Base-by-base conservation (phyloP, 2,113 vertebrate genomes). In the Lonchura striata region DNA sequence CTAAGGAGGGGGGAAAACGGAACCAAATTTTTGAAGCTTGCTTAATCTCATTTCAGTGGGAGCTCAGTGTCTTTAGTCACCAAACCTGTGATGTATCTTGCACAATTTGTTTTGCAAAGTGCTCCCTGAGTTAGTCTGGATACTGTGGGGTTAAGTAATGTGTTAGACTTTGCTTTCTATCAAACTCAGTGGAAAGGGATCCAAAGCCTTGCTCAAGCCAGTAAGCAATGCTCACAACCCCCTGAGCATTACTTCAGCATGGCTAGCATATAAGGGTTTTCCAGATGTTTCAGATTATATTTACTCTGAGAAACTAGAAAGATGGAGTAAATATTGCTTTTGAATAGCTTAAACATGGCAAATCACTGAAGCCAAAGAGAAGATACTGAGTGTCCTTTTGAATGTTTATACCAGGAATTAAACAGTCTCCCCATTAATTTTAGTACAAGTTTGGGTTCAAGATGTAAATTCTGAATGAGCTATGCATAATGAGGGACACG, bases 161-260 rank as follows among this genome's bases (percentile, higher is more conserved):
- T 63, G 15, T 1, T 28, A 6, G 54, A 20, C 76, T 92, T 94
- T 92, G 80, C 92, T 83, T 93, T 71, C 76, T 79, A 15, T 96
- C 92, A 61, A 41, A 82, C 44, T 59, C 76, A 4, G 77, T 71
- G 49, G 53, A 85, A 75, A 65, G 61, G 19, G 88, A 92, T 91
- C 81, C 92, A 96, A 95, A 95, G 53, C 82, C 77, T 47, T 85
- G 83, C 84, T 94, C 1, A 50, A 87, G 95, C 93, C 90, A 92
- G 70, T 57, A 47, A 90, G 90, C 91, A 91, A 90, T 44, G 85
- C 60, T 95, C 91, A 50, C 76, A 90, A 24, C 63, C 85, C 86
- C 96, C 97, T 91, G 98, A 92, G 85, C 98, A 98, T 98, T 95
- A 83, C 75, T 94, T 84, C 83, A 90, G 82, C 86, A 52, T 90